These are phyloP conservation scores for Amphiprion ocellaris DNA, from an alignment of 2,113 vertebrate species.

Conservation along the genomic window DNA sequence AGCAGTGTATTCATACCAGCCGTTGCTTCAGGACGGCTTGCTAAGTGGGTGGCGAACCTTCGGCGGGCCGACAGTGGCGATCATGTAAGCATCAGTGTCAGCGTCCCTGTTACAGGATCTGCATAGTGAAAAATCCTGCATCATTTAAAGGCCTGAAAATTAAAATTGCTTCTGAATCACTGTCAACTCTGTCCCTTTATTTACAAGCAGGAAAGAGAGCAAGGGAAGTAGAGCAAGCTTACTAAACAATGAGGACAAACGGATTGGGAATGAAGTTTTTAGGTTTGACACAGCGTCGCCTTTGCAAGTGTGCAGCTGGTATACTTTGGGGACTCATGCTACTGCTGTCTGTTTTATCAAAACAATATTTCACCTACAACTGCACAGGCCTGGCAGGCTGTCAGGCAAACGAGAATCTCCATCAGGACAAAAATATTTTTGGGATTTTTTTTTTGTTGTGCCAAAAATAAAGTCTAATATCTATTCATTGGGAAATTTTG, in stretches of 20 bases:
- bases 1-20: slow-evolving; percentile 50
- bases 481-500: too few species aligned
- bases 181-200: neutral
- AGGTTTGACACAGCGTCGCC: too few species aligned
- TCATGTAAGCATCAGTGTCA: slow-evolving; percentile 49
- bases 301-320: too few species aligned
- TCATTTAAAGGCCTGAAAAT: slow-evolving; percentile 27
- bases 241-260: neutral
- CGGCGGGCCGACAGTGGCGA: slow-evolving; percentile 19
- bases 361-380: too few species aligned
- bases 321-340: too few species aligned
- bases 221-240: too few species aligned
- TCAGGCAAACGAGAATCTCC: too few species aligned
- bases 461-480: too few species aligned
- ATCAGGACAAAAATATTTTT: too few species aligned
- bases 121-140: neutral
- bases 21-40: slow-evolving; percentile 41
- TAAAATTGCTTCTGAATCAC: neutral
- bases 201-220: neutral
- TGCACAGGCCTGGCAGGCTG: too few species aligned
- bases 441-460: too few species aligned
- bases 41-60: slow-evolving; percentile 50
- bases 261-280: neutral
- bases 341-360: too few species aligned
- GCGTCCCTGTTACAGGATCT: neutral